Evolutionary conservation across 2,888 invertebrate genomes (phyloP).

Genomic region (Scrobipalpa costella): DNA sequence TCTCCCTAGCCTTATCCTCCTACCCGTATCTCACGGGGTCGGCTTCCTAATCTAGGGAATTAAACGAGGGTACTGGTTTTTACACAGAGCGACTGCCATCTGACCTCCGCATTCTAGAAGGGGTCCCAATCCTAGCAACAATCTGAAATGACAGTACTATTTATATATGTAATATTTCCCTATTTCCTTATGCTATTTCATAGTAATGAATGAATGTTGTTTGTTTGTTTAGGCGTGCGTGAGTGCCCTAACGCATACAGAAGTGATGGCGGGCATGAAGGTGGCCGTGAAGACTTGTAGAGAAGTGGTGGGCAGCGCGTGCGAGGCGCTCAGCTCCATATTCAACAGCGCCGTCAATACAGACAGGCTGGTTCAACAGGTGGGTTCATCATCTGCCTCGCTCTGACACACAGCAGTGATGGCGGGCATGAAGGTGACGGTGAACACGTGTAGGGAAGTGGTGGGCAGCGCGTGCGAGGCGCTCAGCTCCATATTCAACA

Average conservation of each 20-base stretch:
- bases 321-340: constrained; percentile 93
- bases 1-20: too few species aligned
- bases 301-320: constrained; percentile 91
- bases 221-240: constrained; percentile 85
- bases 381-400: constrained; percentile 34
- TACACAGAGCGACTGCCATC: too few species aligned
- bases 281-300: constrained; percentile 93
- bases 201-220: neutral
- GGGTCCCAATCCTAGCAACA: too few species aligned
- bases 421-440: constrained; percentile 92
- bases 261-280: constrained; percentile 94
- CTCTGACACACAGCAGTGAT: constrained; percentile 96
- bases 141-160: too few species aligned
- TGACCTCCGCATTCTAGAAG: too few species aligned
- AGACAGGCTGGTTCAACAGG: constrained; percentile 70
- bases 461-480: constrained; percentile 94
- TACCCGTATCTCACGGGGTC: too few species aligned
- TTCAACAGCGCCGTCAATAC: constrained; percentile 82
- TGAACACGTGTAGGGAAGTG: constrained; percentile 92
- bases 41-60: too few species aligned
- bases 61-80: too few species aligned
- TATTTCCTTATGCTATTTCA: too few species aligned
- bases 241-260: constrained; percentile 90
- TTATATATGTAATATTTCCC: too few species aligned
- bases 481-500: constrained; percentile 90